Evolutionary conservation across 1,140 invertebrate species (phyloP), one percentile per base, ranked within the genome.

Genomic region (Drusus annulatus): DNA sequence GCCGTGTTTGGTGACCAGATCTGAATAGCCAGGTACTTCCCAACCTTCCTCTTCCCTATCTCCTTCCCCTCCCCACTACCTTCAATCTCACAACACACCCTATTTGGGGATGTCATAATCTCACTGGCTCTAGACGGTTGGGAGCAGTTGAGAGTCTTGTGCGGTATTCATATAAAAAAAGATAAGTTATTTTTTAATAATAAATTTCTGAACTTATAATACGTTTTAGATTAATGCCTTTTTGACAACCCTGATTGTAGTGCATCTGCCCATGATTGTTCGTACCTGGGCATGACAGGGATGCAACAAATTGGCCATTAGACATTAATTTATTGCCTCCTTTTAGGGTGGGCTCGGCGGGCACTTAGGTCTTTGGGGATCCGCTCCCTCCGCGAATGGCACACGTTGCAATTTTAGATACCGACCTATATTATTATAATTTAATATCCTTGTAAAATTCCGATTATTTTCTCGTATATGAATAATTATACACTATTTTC

Each of bases 221-320:
- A n/a, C n/a, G n/a, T n/a, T n/a, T n/a, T n/a, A n/a, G n/a, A n/a
- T n/a, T n/a, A n/a, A n/a, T n/a, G n/a, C n/a, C n/a, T n/a, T 56
- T 56, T 68, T 69, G 62, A 10, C 15, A 78, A 17, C 76, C 76
- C 62, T 69, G 63, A n/a, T 69, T 68, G 51, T n/a, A 50, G 13
- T 78, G 51, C 76, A 69, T 78, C 63, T 78, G 76, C 51, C 23
- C 23, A 15, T 68, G 62, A 23, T 28, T 36, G 25, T 45, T n/a
- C 13, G n/a, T 68, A 56, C 60, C 45, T 51, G 19, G 15, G 16
- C 15, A 45, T 54, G 74, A 28, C 74, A 62, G 62, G 76, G 45
- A 54, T 50, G 76, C 76, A 78, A 78, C 76, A 78, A 78, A 78
- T 78, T 54, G 76, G 19, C 76, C 63, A 78, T 78, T 78, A 78